phyloP scores from a whole-genome alignment of 1,140 invertebrate species.

The Dolichoris vasculosae region DNA sequence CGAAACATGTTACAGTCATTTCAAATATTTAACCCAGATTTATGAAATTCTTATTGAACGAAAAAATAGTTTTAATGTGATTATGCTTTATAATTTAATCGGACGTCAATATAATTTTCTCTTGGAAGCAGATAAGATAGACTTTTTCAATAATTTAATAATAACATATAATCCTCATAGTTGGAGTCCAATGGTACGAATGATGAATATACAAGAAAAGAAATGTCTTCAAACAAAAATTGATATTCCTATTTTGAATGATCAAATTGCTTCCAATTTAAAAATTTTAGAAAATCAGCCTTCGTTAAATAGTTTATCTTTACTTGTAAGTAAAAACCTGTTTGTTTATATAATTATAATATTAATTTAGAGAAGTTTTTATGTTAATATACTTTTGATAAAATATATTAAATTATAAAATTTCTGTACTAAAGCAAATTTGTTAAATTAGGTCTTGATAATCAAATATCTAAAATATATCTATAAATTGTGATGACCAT shows the following conservation, averaged over 20 bases:
- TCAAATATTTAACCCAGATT: constrained; percentile 63
- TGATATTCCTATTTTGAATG: constrained; percentile 30
- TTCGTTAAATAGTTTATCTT: constrained; percentile 35
- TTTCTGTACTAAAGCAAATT: too few relatives aligned
- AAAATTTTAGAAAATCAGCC: constrained; percentile 41
- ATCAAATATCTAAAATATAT: not conserved
- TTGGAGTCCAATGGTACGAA: not conserved
- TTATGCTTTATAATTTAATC: constrained; percentile 62
- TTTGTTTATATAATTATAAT: not conserved
- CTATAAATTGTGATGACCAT: too few relatives aligned
- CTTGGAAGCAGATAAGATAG: constrained; percentile 57
- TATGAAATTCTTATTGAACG: constrained; percentile 59
- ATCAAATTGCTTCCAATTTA: constrained; percentile 26
- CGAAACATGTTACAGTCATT: constrained; percentile 60
- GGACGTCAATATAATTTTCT: constrained; percentile 61
- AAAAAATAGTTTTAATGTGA: constrained; percentile 57
- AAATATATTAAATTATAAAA: too few relatives aligned
- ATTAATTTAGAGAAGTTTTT: not conserved
- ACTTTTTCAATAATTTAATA: constrained; percentile 56
- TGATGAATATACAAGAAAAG: constrained; percentile 17
- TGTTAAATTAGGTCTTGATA: too few relatives aligned
- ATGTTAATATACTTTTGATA: too few relatives aligned
- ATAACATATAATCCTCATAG: constrained; percentile 46
- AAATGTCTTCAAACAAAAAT: constrained; percentile 9
- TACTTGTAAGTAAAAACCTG: not conserved